A percentile compares a stretch with the other conserved stretches of the same genome.
Evolutionary conservation across 2,888 invertebrate species (phyloP).

Genomic region (Campoplex capitator): DNA sequence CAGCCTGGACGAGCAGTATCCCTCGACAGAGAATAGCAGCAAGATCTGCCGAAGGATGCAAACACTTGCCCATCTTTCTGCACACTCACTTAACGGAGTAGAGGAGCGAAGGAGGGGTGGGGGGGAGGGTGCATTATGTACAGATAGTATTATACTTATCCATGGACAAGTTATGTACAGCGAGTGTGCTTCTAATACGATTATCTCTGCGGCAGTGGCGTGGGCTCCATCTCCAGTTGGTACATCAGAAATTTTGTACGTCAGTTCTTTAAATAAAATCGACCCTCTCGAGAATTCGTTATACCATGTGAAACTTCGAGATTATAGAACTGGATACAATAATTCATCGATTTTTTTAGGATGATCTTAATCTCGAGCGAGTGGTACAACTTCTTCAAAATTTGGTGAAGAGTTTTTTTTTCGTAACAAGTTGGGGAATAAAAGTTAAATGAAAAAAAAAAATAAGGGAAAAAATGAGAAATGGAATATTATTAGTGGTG

Average conservation of each 20-base stretch:
- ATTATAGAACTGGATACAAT: background rate
- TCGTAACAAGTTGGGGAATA: background rate
- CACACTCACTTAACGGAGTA: slow-evolving; percentile 36
- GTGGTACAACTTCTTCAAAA: background rate
- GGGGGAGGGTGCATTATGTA: background rate
- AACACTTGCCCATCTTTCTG: slow-evolving; percentile 55
- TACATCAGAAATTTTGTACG: background rate
- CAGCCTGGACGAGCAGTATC: slow-evolving; percentile 54
- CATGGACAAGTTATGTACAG: slow-evolving; percentile 83
- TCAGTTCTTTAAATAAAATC: slow-evolving; percentile 5
- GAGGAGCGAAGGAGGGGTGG: too few species aligned
- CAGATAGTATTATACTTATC: slow-evolving; percentile 81
- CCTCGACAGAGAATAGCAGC: slow-evolving; percentile 81
- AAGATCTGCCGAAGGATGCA: slow-evolving; percentile 57
- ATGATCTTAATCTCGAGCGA: background rate
- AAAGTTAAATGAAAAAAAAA: slow-evolving; percentile 26
- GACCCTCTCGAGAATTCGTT: background rate
- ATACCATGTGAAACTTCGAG: background rate
- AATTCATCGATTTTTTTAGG: slow-evolving; percentile 6
- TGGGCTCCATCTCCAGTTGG: background rate
- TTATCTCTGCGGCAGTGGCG: slow-evolving; percentile 82
- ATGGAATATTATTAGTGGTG: slow-evolving; percentile 69
- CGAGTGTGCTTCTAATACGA: slow-evolving; percentile 81
- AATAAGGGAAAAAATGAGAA: slow-evolving; percentile 52
- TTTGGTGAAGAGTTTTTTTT: slow-evolving; percentile 1